Percentiles rank a stretch among this genome's conserved stretches.
Evolutionary conservation across 2,797 vertebrate species (phyloP).

Genomic region (Erethizon dorsatum): DNA sequence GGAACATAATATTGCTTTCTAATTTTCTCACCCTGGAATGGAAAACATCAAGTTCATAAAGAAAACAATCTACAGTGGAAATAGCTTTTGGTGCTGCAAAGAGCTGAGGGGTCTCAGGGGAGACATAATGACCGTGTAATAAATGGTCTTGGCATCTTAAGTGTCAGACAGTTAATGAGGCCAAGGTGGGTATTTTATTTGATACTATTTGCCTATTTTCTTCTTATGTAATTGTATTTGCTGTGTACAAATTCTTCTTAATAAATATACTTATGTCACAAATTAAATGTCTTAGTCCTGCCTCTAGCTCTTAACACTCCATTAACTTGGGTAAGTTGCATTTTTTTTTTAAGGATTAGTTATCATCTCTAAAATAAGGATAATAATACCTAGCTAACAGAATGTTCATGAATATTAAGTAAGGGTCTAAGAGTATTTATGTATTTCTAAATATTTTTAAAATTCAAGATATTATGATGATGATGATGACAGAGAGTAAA

Average conservation of each 20-base stretch:
- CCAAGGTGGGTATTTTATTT: neutral
- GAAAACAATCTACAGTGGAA: conserved; percentile 64
- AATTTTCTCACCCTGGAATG: conserved; percentile 16
- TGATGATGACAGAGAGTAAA: neutral
- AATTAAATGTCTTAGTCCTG: neutral
- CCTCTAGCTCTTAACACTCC: neutral
- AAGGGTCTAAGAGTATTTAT: conserved; percentile 7
- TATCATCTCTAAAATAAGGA: conserved; percentile 5
- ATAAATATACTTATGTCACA: neutral
- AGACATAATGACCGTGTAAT: neutral
- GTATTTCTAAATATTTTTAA: neutral
- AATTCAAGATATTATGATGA: neutral
- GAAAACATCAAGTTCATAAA: conserved; percentile 56
- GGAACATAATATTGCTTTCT: neutral
- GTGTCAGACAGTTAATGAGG: neutral
- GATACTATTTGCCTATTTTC: conserved; percentile 18
- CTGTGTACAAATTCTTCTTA: conserved; percentile 45
- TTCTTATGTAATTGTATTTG: conserved; percentile 13
- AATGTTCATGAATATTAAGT: neutral
- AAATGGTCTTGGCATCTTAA: neutral
- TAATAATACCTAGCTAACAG: neutral
- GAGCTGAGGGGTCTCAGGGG: neutral
- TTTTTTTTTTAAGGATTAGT: neutral
- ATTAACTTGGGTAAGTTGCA: neutral
- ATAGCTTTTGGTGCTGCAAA: conserved; percentile 64